Evolutionary conservation across 2,113 vertebrate species (phyloP).

Genomic region (Larimichthys crocea): DNA sequence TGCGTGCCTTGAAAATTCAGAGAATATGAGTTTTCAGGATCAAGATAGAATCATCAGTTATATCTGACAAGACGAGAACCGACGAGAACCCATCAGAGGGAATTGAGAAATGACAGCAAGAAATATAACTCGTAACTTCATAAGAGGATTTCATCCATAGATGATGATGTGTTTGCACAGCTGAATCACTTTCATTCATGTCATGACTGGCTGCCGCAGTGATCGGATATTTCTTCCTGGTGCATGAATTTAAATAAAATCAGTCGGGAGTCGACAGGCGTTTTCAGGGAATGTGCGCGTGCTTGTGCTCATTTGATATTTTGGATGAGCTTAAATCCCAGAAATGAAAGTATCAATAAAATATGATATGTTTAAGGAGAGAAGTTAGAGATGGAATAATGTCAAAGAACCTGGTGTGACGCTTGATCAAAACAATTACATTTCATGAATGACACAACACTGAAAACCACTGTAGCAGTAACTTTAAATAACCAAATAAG

Average conservation of each 20-base stretch:
- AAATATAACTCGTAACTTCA: background rate
- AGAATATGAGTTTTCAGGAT: background rate
- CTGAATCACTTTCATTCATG: conserved; percentile 15
- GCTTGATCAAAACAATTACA: background rate
- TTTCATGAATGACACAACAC: too few relatives aligned
- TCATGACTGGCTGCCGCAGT: background rate
- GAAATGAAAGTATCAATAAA: conserved; percentile 9
- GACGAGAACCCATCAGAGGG: too few relatives aligned
- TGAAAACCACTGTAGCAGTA: too few relatives aligned
- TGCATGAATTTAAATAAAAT: conserved; percentile 1
- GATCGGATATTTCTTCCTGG: background rate
- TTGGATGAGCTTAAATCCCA: conserved; percentile 19
- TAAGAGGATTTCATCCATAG: conserved; percentile 21
- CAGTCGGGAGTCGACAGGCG: background rate
- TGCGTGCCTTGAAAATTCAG: too few relatives aligned
- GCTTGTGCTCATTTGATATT: conserved; percentile 9
- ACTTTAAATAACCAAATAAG: too few relatives aligned
- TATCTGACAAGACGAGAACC: too few relatives aligned
- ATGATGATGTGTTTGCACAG: background rate
- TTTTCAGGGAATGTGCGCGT: conserved; percentile 19
- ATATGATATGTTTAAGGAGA: too few relatives aligned
- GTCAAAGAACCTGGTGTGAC: background rate
- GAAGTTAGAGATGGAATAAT: too few relatives aligned
- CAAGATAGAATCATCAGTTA: too few relatives aligned
- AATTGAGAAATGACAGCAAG: background rate